These are phyloP conservation scores for Neria commutata DNA, from an alignment of 2,888 invertebrate species.

Conservation along the genomic window DNA sequence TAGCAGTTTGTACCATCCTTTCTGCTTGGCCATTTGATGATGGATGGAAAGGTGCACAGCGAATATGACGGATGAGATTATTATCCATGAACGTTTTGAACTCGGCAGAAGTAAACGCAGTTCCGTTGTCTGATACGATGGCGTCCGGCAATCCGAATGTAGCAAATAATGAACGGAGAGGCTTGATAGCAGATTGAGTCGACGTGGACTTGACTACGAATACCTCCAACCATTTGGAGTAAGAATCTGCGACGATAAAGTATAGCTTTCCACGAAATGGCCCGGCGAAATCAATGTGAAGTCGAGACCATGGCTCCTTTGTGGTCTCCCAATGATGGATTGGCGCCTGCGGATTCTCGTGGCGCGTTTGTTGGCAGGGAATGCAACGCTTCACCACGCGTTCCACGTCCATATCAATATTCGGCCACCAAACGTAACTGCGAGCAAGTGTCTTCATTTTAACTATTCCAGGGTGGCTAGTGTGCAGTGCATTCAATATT, in stretches of 20 bases:
- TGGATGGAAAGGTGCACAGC: conserved; percentile 21
- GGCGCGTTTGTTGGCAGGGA: background rate
- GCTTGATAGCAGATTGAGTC: conserved; percentile 13
- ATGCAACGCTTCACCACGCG: background rate
- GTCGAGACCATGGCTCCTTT: background rate
- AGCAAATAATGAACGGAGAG: conserved; percentile 14
- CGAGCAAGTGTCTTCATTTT: background rate
- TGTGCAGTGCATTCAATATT: background rate
- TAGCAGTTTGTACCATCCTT: conserved; percentile 15
- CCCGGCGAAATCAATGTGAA: conserved; percentile 9
- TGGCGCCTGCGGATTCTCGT: background rate
- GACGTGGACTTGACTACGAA: conserved; percentile 17
- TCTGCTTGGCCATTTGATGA: conserved; percentile 1
- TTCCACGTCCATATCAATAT: background rate
- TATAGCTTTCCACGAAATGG: conserved; percentile 6
- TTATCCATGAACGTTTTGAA: conserved; percentile 19
- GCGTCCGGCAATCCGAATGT: conserved; percentile 16
- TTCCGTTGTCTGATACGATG: conserved; percentile 16
- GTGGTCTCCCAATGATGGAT: background rate
- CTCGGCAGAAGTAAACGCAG: conserved; percentile 17
- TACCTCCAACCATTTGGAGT: conserved; percentile 21
- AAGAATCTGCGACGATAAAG: conserved; percentile 14
- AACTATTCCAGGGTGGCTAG: background rate
- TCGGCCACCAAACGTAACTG: background rate
- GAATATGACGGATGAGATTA: conserved; percentile 19